Evolutionary conservation across 1,140 invertebrate genomes (phyloP).

Genomic region (Caenorhabditis tropicalis): DNA sequence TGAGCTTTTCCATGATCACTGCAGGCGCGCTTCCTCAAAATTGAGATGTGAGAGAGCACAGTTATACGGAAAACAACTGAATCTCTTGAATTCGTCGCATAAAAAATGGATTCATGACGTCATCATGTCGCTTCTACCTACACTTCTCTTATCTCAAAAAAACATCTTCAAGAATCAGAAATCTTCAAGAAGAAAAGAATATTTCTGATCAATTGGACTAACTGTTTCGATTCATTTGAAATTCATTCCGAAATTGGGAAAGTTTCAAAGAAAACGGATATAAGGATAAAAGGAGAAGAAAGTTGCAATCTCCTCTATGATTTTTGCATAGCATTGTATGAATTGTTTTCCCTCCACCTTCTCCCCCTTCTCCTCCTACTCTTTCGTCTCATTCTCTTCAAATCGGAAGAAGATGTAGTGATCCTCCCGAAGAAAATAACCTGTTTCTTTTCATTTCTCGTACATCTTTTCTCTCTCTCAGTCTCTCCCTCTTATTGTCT

Average conservation of each 20-base stretch:
- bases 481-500: background rate
- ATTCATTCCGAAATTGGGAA: background rate
- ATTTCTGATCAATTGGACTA: background rate
- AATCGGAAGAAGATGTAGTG: background rate
- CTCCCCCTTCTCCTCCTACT: background rate
- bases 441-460: background rate
- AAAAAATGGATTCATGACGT: too few relatives aligned
- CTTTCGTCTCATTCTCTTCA: too few relatives aligned
- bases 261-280: conserved; percentile 26
- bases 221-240: background rate
- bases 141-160: too few relatives aligned
- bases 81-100: too few relatives aligned
- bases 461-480: background rate
- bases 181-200: too few relatives aligned
- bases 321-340: conserved; percentile 6
- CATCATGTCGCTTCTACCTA: too few relatives aligned
- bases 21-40: too few relatives aligned
- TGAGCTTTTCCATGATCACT: too few relatives aligned
- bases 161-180: too few relatives aligned
- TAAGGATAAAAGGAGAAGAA: background rate
- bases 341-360: background rate
- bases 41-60: too few relatives aligned
- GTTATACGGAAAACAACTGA: too few relatives aligned
- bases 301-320: background rate
- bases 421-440: background rate